Evolutionary conservation across 2,113 vertebrate species (phyloP), one percentile per base, ranked within the genome.

Genomic region (Zosterops japonicus): DNA sequence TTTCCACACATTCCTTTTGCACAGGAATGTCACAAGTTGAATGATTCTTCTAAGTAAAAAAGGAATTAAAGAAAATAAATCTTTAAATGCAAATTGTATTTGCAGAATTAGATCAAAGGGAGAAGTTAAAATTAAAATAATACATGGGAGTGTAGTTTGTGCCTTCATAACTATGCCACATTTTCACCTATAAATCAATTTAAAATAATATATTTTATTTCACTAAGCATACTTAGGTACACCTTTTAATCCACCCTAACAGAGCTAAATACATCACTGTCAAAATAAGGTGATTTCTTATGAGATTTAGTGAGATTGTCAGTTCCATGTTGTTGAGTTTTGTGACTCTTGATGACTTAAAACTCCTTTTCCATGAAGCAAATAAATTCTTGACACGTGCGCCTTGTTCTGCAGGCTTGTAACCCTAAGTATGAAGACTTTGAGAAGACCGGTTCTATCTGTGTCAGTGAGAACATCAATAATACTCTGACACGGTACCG

Each of bases 401-500:
- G 14, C 61, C 57, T 87, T 71, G 56, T 93, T 85, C 89, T 87
- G 19, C 92, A 99, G 99, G 99, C 99, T 35, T 99, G 99, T 87
- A 98, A 99, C 97, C 98, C 98, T 28, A 99, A 98, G 88, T 99
- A 99, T 91, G 96, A 98, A 23, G 99, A 99, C 92, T 99, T 98
- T 24, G 98, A 98, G 60, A 99, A 98, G 97, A 99, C 99, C 3
- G 98, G 99, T 41, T 99, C 99, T 5, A 98, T 99, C 88, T 99
- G 99, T 84, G 95, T 97, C 65, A 99, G 98, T 44, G 99, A 99
- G 95, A 98, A 96, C 93, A 99, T 99, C 98, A 99, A 99, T 55
- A 97, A 99, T 79, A 99, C 99, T 11, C 89, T 99, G 96, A 99
- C 98, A 27, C 98, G 39, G 39, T 99, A 99, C 97, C 98, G 99